Percentiles rank a stretch among this genome's conserved stretches.
Evolutionary conservation across 2,888 invertebrate species (phyloP).

Genomic region (Cotesia congregata): DNA sequence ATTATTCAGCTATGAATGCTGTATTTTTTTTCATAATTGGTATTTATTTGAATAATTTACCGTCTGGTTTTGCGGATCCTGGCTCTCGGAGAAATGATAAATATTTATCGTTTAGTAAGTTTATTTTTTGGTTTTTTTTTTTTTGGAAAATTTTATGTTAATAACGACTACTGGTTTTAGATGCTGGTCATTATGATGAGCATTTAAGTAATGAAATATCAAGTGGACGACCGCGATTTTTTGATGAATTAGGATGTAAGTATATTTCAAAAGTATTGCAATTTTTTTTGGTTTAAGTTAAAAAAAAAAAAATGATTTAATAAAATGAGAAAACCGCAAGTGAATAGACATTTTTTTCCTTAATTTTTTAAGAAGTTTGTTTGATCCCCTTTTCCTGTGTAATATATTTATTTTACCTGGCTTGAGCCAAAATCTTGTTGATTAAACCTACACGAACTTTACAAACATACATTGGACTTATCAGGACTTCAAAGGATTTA

Average conservation of each 20-base stretch:
- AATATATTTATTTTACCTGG: no score
- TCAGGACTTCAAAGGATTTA: no score
- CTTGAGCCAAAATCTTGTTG: no score
- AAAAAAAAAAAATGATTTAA: no score
- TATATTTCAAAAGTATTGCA: slow-evolving; percentile 39
- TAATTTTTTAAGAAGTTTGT: no score
- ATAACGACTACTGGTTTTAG: slow-evolving; percentile 42
- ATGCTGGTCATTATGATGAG: slow-evolving; percentile 43
- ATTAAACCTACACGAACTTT: no score
- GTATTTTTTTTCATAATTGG: slow-evolving; percentile 21
- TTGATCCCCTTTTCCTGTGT: no score
- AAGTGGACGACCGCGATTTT: slow-evolving; percentile 61
- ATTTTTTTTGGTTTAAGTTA: not conserved
- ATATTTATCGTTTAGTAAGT: slow-evolving; percentile 57
- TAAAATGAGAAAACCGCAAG: no score
- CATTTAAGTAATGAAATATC: slow-evolving; percentile 35
- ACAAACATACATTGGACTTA: no score
- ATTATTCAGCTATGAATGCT: slow-evolving; percentile 2
- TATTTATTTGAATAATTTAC: not conserved
- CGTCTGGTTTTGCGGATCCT: not conserved
- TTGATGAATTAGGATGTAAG: slow-evolving; percentile 68
- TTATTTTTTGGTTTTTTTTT: not conserved
- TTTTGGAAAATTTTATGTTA: slow-evolving; percentile 3
- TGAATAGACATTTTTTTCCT: no score
- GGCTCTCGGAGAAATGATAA: slow-evolving; percentile 58